Evolutionary conservation across 2,888 invertebrate species (phyloP).

Genomic region (Byasa hedistus): DNA sequence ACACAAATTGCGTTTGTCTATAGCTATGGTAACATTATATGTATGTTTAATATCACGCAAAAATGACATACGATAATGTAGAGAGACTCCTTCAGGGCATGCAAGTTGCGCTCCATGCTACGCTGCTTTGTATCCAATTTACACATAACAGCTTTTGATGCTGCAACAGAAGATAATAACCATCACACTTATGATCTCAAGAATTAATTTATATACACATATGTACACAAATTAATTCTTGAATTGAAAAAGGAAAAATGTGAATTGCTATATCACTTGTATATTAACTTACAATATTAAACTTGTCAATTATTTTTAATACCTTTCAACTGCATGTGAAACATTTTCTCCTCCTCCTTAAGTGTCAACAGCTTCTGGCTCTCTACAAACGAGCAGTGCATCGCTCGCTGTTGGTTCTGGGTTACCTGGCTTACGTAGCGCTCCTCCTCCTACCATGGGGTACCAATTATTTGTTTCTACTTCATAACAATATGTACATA

Average conservation of each 20-base stretch:
- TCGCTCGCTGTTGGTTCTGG: slow-evolving; percentile 69
- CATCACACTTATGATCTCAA: too few species aligned
- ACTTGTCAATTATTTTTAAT: too few species aligned
- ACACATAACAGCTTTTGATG: slow-evolving; percentile 64
- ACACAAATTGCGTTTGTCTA: not conserved
- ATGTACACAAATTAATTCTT: too few species aligned
- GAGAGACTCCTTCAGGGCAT: slow-evolving; percentile 79
- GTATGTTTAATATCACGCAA: not conserved
- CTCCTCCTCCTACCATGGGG: slow-evolving; percentile 71
- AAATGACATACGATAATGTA: slow-evolving; percentile 75
- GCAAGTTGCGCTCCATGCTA: slow-evolving; percentile 69
- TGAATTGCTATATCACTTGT: too few species aligned
- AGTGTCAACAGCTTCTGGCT: slow-evolving; percentile 69
- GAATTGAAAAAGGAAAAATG: too few species aligned
- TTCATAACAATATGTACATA: too few species aligned
- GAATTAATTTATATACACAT: too few species aligned
- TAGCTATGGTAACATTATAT: not conserved
- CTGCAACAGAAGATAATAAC: slow-evolving; percentile 41
- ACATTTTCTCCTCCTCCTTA: slow-evolving; percentile 70
- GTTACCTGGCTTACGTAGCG: slow-evolving; percentile 68
- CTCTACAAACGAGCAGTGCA: slow-evolving; percentile 72
- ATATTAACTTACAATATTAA: too few species aligned
- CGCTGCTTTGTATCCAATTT: slow-evolving; percentile 70
- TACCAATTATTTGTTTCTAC: not conserved
- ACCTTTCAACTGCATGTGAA: slow-evolving; percentile 67